Base-by-base conservation (phyloP, 2,888 invertebrate species). In the Fragum whitleyi region DNA sequence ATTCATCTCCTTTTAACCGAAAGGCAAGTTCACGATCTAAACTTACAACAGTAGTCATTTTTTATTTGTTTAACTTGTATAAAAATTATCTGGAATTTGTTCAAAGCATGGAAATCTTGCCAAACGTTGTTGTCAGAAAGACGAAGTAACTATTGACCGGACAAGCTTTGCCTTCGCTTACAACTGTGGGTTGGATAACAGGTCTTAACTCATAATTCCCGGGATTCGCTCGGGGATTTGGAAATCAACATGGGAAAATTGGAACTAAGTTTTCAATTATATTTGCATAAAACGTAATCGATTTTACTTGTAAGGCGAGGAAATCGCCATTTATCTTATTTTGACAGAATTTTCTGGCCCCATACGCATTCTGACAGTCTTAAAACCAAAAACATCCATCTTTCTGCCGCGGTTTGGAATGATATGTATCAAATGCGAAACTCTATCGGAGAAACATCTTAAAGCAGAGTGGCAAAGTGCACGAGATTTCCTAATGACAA, bases 211-310 rank as follows among this genome's bases (percentile, higher is more conserved):
- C 73, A 80, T 80, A 83, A 80, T 74, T 72, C 70, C 61, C 69
- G 42, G 39, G 76, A 65, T 75, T 78, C 76, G 65, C 28, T 29
- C 39, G 62, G 81, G 81, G 79, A 81, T 85, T 82, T 74, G 47
- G 77, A 62, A 74, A 74, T 79, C 81, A 78, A 77, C 79, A 74
- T 73, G 77, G 79, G 81, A 81, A 79, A 85, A 85, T 85, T 79
- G 85, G 79, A 85, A 81, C 85, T 85, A 85, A 85, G 81, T 82
- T 82, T 85, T 85, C 85, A 85, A 85, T 85, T 85, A 85, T 85
- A 85, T 85, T 79, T 85, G 85, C 85, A 85, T 85, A 85, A 85
- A 85, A 75, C 77, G 77, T 72, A 85, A 85, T 85, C 85, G 85
- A 85, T 85, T 85, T 81, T 74, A 77, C 68, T 85, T 79, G 77